Evolutionary conservation across 30 jellyfish, hydroid and myxozoan species (phyloP).

Genomic region (Chrysaora quinquecirrha): DNA sequence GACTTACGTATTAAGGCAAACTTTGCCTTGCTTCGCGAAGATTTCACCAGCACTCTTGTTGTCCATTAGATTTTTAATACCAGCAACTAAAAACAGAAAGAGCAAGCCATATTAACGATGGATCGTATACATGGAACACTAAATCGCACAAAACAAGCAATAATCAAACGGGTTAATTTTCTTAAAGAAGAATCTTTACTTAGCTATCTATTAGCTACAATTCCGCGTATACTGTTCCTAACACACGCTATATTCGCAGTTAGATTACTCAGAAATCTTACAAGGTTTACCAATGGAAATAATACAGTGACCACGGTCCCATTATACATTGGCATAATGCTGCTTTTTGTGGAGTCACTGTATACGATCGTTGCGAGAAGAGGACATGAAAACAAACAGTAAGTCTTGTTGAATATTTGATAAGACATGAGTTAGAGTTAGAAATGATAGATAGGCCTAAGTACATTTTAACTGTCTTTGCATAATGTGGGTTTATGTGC

Average conservation of each 20-base stretch:
- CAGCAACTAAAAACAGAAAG: too few species aligned
- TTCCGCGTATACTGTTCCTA: conserved; percentile 47
- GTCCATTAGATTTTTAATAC: too few species aligned
- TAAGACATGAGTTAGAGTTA: neutral
- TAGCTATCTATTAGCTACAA: conserved; percentile 29
- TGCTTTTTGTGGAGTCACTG: conserved; percentile 65
- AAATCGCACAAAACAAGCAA: neutral
- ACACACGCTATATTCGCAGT: conserved; percentile 52
- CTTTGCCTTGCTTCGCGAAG: too few species aligned
- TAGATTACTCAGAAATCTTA: conserved; percentile 21
- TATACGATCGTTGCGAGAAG: conserved; percentile 70
- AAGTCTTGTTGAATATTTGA: conserved; percentile 2
- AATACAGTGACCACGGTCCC: neutral
- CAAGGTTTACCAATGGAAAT: neutral
- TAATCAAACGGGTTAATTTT: neutral
- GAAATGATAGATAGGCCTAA: neutral
- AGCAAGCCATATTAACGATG: too few species aligned
- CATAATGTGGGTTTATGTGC: too few species aligned
- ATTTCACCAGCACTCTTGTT: too few species aligned
- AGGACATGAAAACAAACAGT: conserved; percentile 85
- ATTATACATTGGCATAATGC: conserved; percentile 40
- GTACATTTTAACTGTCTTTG: too few species aligned
- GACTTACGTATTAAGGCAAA: too few species aligned
- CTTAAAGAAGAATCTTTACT: conserved; percentile 30
- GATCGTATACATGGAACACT: too few species aligned